Conservation (phyloP, 2,888 invertebrate species). For the Amphiduros pacificus region DNA sequence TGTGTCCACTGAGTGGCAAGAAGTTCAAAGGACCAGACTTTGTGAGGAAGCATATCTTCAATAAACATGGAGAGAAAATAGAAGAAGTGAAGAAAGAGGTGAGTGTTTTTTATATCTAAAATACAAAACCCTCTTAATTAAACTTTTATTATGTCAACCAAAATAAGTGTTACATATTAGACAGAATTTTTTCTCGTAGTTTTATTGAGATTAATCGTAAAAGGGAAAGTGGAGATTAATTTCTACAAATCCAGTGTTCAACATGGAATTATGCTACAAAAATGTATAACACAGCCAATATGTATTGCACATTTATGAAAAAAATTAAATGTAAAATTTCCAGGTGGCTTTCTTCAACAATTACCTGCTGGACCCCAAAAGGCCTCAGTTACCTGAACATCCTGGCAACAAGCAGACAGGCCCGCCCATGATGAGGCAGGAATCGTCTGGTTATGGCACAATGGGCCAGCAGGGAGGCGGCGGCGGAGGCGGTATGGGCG, state of each 20-base stretch:
- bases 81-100: slow-evolving; percentile 95
- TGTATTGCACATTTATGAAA: no score
- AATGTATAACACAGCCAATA: no score
- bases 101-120: slow-evolving; percentile 17
- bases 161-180: no score
- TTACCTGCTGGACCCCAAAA: slow-evolving; percentile 87
- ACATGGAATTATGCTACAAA: no score
- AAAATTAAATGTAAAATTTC: no score
- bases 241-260: no score
- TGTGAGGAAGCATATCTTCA: slow-evolving; percentile 96
- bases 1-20: slow-evolving; percentile 97
- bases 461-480: slow-evolving; percentile 3
- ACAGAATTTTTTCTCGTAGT: no score
- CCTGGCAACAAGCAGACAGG: slow-evolving; percentile 40
- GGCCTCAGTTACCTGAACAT: slow-evolving; percentile 87
- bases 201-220: no score
- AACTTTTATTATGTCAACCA: not conserved
- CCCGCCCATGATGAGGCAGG: no score
- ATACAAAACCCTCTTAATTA: not conserved
- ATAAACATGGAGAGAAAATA: slow-evolving; percentile 95
- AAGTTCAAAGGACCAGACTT: slow-evolving; percentile 99
- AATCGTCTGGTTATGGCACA: not conserved
- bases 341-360: slow-evolving; percentile 95
- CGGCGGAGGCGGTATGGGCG: slow-evolving; percentile 9
- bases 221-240: no score